Conservation (phyloP, 2,888 invertebrate genomes). For the Oxyscelio sp. region DNA sequence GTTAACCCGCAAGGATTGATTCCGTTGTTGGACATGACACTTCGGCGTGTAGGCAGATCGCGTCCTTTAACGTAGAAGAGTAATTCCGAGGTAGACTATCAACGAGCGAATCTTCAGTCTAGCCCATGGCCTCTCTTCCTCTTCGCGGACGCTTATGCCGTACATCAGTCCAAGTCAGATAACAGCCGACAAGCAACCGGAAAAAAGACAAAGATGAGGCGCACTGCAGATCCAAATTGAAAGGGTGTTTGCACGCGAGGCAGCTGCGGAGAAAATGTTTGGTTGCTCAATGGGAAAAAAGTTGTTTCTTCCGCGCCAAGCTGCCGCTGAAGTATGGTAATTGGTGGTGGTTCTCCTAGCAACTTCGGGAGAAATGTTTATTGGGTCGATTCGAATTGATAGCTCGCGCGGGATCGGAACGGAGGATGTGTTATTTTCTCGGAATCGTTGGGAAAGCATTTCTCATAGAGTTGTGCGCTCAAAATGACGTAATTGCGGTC, state of each 20-base stretch:
- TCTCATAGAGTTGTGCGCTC: constrained; percentile 16
- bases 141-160: constrained; percentile 53
- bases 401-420: constrained; percentile 52
- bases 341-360: constrained; percentile 50
- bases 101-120: constrained; percentile 63
- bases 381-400: constrained; percentile 63
- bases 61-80: constrained; percentile 77
- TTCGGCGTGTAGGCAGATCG: constrained; percentile 73
- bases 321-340: constrained; percentile 51
- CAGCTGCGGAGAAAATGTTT: constrained; percentile 74
- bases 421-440: constrained; percentile 59
- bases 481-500: constrained; percentile 43
- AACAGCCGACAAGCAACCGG: constrained; percentile 33
- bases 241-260: constrained; percentile 68
- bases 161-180: constrained; percentile 62
- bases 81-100: constrained; percentile 73
- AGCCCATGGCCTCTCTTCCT: constrained; percentile 63
- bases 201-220: constrained; percentile 56
- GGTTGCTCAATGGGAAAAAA: constrained; percentile 60
- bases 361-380: constrained; percentile 61
- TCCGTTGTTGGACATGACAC: constrained; percentile 84
- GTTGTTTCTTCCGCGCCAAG: constrained; percentile 28
- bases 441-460: constrained; percentile 40
- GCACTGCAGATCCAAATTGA: constrained; percentile 59
- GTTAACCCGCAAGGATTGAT: constrained; percentile 84